phyloP scores from a whole-genome alignment of 2,113 vertebrate genomes.

The Propithecus coquereli region DNA sequence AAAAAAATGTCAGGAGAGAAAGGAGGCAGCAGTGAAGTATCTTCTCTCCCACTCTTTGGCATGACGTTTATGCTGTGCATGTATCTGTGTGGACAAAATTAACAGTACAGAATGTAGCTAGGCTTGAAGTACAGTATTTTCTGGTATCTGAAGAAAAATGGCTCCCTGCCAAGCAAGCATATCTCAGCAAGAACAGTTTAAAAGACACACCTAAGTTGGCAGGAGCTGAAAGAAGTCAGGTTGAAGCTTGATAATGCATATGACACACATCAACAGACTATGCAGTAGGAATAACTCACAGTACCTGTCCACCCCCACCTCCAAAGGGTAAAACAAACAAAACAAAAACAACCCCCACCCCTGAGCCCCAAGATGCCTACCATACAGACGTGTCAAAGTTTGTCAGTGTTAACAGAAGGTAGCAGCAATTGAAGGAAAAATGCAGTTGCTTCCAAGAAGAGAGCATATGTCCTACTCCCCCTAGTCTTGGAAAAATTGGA shows the following conservation, averaged over 20 bases:
- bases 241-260: not conserved
- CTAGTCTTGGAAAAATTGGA: not conserved
- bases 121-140: not conserved
- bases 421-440: not conserved
- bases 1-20: not conserved
- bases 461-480: not conserved
- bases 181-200: not conserved
- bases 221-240: not conserved
- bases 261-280: not conserved
- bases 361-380: not conserved
- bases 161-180: not conserved
- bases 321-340: not conserved
- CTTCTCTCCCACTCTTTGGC: not conserved
- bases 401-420: not conserved
- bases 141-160: not conserved
- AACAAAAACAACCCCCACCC: not conserved
- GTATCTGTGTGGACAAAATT: not conserved
- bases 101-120: not conserved
- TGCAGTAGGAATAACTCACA: not conserved
- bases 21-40: not conserved
- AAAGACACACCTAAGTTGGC: not conserved
- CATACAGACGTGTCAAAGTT: not conserved
- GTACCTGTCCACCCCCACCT: rapidly evolving
- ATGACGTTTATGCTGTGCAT: not conserved
- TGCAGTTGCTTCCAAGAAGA: not conserved